phyloP scores from a whole-genome alignment of 2,888 invertebrate species.

The Clepsis dumicolana region DNA sequence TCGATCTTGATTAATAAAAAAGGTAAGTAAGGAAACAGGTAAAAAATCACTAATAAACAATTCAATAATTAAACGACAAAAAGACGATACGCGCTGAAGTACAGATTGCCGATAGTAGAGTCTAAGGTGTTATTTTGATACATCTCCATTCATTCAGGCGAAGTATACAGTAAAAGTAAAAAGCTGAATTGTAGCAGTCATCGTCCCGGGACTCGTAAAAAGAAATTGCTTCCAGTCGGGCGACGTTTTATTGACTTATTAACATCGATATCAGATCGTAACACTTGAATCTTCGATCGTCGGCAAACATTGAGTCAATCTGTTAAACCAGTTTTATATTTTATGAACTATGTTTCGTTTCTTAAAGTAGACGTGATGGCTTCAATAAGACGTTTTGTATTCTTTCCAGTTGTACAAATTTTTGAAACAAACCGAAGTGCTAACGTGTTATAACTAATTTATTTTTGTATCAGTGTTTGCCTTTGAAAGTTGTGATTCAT shows the following conservation, averaged over 20 bases:
- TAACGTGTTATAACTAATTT: no score
- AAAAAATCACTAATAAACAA: no score
- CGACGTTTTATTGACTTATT: slow-evolving; percentile 85
- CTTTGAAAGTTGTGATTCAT: no score
- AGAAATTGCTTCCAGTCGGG: slow-evolving; percentile 83
- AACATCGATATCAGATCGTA: slow-evolving; percentile 85
- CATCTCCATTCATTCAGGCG: slow-evolving; percentile 25
- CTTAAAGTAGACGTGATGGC: not conserved
- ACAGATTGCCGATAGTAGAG: not conserved
- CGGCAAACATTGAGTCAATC: slow-evolving; percentile 75
- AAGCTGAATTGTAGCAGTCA: slow-evolving; percentile 77
- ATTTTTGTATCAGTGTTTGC: no score
- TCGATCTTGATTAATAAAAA: no score
- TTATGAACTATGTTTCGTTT: slow-evolving; percentile 4
- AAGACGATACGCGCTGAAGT: no score
- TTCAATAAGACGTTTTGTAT: not conserved
- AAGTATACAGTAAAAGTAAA: slow-evolving; percentile 60
- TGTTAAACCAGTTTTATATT: slow-evolving; percentile 55
- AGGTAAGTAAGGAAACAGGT: no score
- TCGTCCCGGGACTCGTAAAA: slow-evolving; percentile 82
- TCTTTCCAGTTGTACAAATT: no score
- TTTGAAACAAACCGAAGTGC: no score
- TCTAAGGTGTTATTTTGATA: slow-evolving; percentile 32
- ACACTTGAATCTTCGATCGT: slow-evolving; percentile 83
- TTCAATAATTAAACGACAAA: no score